These are phyloP conservation scores for Labia minor DNA, from an alignment of 2,888 invertebrate species.

Conservation along the genomic window DNA sequence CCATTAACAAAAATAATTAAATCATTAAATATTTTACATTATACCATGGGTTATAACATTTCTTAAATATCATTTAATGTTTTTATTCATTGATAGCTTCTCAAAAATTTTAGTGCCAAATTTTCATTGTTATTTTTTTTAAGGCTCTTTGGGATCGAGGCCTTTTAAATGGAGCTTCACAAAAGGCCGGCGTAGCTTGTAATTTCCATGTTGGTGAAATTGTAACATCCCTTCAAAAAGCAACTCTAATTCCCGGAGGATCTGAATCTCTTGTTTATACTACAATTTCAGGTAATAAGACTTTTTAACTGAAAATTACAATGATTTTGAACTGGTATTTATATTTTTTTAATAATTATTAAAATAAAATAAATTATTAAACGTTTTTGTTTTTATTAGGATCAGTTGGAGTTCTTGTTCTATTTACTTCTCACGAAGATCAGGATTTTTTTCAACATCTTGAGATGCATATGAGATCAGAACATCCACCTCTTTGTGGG, in stretches of 20 bases:
- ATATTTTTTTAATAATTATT: neutral
- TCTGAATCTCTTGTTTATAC: constrained; percentile 95
- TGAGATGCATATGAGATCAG: constrained; percentile 99
- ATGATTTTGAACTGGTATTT: too few species aligned
- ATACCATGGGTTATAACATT: too few species aligned
- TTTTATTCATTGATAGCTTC: too few species aligned
- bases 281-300: constrained; percentile 70
- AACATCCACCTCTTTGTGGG: constrained; percentile 91
- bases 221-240: constrained; percentile 78
- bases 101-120: too few species aligned
- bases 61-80: too few species aligned
- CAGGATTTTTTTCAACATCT: constrained; percentile 98
- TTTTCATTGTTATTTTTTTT: too few species aligned
- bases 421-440: constrained; percentile 92
- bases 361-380: neutral
- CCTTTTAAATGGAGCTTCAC: constrained; percentile 89
- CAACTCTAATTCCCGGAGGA: constrained; percentile 93
- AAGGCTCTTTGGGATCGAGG: constrained; percentile 60
- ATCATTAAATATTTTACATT: too few species aligned
- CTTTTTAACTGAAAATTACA: too few species aligned
- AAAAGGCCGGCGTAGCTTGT: constrained; percentile 86
- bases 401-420: constrained; percentile 80
- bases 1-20: too few species aligned
- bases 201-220: constrained; percentile 95
- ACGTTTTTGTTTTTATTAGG: constrained; percentile 17